A percentile compares a stretch with the other conserved stretches of the same genome.
Evolutionary conservation across 2,113 vertebrate genomes (phyloP).

Genomic region (Notarius lentiginosus): DNA sequence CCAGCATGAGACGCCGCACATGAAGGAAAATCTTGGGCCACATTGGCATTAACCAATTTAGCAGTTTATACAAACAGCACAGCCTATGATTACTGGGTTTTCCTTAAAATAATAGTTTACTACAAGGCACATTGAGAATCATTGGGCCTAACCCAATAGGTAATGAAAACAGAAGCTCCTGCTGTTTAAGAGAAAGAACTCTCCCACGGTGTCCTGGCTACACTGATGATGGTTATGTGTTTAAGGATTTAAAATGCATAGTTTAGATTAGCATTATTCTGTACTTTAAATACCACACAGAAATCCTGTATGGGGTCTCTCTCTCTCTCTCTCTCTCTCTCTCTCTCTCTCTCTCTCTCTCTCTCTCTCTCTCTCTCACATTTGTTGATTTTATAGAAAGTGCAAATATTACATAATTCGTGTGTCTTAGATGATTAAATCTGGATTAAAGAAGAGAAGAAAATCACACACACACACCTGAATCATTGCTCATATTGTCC

Average conservation of each 20-base stretch:
- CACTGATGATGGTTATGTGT: neutral
- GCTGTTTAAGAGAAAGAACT: slow-evolving; percentile 33
- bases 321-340: no score
- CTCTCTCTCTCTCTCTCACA: no score
- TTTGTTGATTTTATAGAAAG: neutral
- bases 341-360: no score
- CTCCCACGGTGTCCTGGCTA: slow-evolving; percentile 33
- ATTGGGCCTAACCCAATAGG: slow-evolving; percentile 69
- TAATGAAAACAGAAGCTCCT: slow-evolving; percentile 55
- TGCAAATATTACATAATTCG: slow-evolving; percentile 6
- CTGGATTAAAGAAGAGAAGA: slow-evolving; percentile 3
- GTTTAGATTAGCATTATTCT: slow-evolving; percentile 12
- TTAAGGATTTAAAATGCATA: slow-evolving; percentile 7
- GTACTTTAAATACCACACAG: slow-evolving; percentile 8
- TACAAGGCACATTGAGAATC: slow-evolving; percentile 67
- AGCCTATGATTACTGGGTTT: slow-evolving; percentile 63
- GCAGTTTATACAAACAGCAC: slow-evolving; percentile 68
- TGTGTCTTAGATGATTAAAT: slow-evolving; percentile 15
- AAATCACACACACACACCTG: slow-evolving; percentile 1
- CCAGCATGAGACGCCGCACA: slow-evolving; percentile 53
- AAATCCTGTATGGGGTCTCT: neutral
- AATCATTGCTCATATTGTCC: slow-evolving; percentile 21
- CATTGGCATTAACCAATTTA: slow-evolving; percentile 69
- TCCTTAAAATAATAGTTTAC: slow-evolving; percentile 70
- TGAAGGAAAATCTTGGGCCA: slow-evolving; percentile 61